A percentile compares a stretch with the other conserved stretches of the same genome.
Evolutionary conservation across 2,797 vertebrate species (phyloP).

Genomic region (Amniataba percoides): DNA sequence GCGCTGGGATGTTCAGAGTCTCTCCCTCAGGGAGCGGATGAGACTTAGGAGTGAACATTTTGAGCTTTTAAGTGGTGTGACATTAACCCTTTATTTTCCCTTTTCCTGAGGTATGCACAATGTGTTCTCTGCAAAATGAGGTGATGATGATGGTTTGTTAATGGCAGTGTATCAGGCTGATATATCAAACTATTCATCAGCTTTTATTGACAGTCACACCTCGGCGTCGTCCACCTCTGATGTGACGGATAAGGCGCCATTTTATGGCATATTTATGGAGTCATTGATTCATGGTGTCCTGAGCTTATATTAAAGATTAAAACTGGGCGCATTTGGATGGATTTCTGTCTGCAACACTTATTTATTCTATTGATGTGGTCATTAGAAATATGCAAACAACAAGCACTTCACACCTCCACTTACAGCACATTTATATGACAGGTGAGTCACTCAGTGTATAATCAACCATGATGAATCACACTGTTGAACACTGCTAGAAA

Average conservation of each 20-base stretch:
- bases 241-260: conserved; percentile 7
- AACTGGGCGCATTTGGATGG: conserved; percentile 15
- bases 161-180: background rate
- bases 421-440: background rate
- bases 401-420: background rate
- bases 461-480: background rate
- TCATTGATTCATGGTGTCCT: conserved; percentile 20
- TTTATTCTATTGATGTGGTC: background rate
- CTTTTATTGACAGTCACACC: conserved; percentile 20
- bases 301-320: conserved; percentile 17
- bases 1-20: conserved; percentile 13
- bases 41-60: background rate
- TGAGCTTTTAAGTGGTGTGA: background rate
- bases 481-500: background rate
- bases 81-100: background rate
- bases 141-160: background rate
- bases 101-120: background rate
- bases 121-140: background rate
- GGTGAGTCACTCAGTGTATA: background rate
- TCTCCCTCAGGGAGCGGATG: background rate
- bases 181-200: conserved; percentile 14
- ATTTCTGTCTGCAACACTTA: background rate
- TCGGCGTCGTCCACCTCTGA: background rate
- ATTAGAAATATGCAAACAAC: background rate
- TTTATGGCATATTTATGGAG: conserved; percentile 18